Conservation (phyloP, 2,888 invertebrate species). For the Monochamus alternatus region DNA sequence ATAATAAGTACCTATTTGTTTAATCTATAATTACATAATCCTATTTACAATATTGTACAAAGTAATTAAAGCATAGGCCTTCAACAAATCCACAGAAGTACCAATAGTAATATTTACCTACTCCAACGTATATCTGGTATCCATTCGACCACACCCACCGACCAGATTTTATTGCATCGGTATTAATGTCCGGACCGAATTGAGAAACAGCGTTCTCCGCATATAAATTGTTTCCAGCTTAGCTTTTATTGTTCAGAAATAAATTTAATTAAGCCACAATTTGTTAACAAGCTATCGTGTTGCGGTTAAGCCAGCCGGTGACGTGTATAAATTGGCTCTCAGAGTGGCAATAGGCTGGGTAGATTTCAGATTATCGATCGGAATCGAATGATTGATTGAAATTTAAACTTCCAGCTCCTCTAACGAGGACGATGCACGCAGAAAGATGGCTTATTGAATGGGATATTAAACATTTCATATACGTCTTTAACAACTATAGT, state of each 20-base stretch:
- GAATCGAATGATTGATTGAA: conserved; percentile 35
- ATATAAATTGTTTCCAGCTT: conserved; percentile 18
- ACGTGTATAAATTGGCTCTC: conserved; percentile 31
- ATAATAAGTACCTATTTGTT: no score
- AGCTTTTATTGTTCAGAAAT: conserved; percentile 36
- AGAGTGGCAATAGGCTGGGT: conserved; percentile 35
- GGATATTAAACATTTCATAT: not conserved
- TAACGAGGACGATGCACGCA: conserved; percentile 14
- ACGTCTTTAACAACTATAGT: no score
- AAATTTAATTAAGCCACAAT: conserved; percentile 40
- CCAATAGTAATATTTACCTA: conserved; percentile 22
- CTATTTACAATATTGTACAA: no score
- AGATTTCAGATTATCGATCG: conserved; percentile 31
- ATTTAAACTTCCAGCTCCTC: conserved; percentile 26
- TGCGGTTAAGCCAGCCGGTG: conserved; percentile 19
- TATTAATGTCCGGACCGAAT: conserved; percentile 26
- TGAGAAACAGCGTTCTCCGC: conserved; percentile 22
- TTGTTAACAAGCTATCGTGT: conserved; percentile 36
- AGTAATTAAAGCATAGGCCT: no score
- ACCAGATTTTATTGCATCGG: conserved; percentile 14
- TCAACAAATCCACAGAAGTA: conserved; percentile 30
- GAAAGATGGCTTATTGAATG: not conserved
- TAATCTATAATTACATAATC: no score
- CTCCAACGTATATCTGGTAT: conserved; percentile 24
- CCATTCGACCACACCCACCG: conserved; percentile 29